Percentiles rank a stretch among this genome's conserved stretches.
Evolutionary conservation across 1,140 invertebrate genomes (phyloP).

Genomic region (Neodiprion pinetum): DNA sequence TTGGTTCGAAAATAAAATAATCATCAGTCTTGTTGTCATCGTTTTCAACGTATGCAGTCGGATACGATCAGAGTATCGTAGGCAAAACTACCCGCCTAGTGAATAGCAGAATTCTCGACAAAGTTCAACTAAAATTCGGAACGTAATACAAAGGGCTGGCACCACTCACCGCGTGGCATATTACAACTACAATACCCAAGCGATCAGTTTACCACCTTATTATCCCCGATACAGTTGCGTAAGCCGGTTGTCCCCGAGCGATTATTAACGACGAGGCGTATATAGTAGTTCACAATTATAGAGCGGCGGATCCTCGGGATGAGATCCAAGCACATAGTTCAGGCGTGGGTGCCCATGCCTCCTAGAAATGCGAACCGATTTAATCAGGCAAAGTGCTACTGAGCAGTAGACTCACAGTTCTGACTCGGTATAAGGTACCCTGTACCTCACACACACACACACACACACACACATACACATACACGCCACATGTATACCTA

Average conservation of each 20-base stretch:
- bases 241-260: background rate
- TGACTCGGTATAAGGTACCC: slow-evolving; percentile 9
- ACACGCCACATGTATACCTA: too few relatives aligned
- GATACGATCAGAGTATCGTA: too few relatives aligned
- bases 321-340: background rate
- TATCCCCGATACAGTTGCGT: background rate
- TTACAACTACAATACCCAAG: background rate
- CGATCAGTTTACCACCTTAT: background rate
- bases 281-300: background rate
- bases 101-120: too few relatives aligned
- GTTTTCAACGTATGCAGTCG: too few relatives aligned
- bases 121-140: too few relatives aligned
- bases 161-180: background rate
- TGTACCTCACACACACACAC: background rate
- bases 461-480: background rate
- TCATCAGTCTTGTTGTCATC: too few relatives aligned
- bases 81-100: too few relatives aligned
- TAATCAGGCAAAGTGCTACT: slow-evolving; percentile 39
- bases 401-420: slow-evolving; percentile 22
- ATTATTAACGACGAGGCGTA: background rate
- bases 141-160: background rate
- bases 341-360: background rate
- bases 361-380: slow-evolving; percentile 16
- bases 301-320: background rate
- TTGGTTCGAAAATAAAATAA: too few relatives aligned